A percentile compares a stretch with the other conserved stretches of the same genome.
These are phyloP conservation scores for Gallinago media DNA, from an alignment of 2,113 vertebrate species.

Conservation along the genomic window DNA sequence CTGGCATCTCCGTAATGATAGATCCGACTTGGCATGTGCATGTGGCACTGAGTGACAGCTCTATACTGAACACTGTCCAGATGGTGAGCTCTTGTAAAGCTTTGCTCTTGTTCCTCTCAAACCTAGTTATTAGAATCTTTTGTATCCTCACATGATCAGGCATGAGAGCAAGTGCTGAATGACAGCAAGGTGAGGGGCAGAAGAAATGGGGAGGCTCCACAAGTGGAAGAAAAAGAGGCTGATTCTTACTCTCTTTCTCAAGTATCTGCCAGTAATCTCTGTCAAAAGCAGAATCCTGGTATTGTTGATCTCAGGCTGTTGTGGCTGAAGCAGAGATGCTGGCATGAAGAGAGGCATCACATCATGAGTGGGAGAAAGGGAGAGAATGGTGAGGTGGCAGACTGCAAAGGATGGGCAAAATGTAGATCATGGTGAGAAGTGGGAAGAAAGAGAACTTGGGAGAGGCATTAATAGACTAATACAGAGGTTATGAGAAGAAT, in stretches of 20 bases:
- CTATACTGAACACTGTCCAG: neutral
- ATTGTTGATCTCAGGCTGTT: neutral
- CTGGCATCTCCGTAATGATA: neutral
- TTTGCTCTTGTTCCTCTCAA: neutral
- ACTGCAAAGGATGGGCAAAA: neutral
- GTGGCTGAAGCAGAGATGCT: neutral
- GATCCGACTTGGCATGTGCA: neutral
- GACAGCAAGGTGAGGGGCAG: neutral
- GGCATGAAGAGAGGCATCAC: neutral
- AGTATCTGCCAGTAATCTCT: neutral
- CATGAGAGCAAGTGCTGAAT: neutral
- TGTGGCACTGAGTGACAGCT: conserved; percentile 18
- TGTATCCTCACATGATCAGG: neutral
- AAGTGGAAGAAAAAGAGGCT: neutral
- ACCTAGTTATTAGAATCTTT: neutral
- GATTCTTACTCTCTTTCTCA: neutral
- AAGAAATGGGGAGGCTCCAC: neutral
- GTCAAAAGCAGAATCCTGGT: neutral
- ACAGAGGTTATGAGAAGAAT: neutral
- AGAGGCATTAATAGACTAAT: neutral
- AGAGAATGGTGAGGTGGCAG: neutral
- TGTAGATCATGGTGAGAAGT: neutral
- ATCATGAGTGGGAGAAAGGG: neutral
- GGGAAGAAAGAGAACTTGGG: neutral
- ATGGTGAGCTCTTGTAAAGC: neutral